These are phyloP conservation scores for Heliconius ismenius DNA, from an alignment of 2,888 invertebrate species.

Conservation along the genomic window DNA sequence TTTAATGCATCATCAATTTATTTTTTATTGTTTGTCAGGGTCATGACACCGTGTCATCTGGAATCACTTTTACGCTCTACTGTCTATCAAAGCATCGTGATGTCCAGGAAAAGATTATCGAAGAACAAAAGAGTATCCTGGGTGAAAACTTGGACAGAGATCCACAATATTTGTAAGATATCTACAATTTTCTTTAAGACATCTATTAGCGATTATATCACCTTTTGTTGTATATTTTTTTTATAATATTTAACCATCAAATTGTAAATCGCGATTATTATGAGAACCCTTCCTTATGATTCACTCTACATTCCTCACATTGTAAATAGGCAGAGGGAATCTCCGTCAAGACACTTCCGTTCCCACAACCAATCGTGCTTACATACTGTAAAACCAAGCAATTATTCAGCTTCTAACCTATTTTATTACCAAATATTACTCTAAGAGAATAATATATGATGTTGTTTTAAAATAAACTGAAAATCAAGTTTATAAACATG, in stretches of 20 bases:
- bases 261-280: too few species aligned
- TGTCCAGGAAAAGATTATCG: conserved; percentile 75
- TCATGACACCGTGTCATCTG: conserved; percentile 83
- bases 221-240: not conserved
- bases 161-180: conserved; percentile 63
- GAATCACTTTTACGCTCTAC: conserved; percentile 75
- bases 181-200: not conserved
- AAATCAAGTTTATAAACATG: too few species aligned
- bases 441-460: too few species aligned
- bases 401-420: too few species aligned
- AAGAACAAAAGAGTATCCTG: conserved; percentile 73
- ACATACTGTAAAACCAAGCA: too few species aligned
- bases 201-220: too few species aligned
- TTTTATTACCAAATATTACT: too few species aligned
- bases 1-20: not conserved
- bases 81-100: conserved; percentile 76
- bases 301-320: not conserved
- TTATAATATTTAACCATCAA: too few species aligned
- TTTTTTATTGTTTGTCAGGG: conserved; percentile 61
- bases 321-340: not conserved
- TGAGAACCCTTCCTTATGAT: too few species aligned
- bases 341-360: not conserved
- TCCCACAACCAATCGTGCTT: not conserved
- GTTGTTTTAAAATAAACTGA: too few species aligned
- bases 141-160: conserved; percentile 62